Evolutionary conservation across 2,888 invertebrate genomes (phyloP), one percentile per base, ranked within the genome.

Genomic region (Eupithecia subumbrata): DNA sequence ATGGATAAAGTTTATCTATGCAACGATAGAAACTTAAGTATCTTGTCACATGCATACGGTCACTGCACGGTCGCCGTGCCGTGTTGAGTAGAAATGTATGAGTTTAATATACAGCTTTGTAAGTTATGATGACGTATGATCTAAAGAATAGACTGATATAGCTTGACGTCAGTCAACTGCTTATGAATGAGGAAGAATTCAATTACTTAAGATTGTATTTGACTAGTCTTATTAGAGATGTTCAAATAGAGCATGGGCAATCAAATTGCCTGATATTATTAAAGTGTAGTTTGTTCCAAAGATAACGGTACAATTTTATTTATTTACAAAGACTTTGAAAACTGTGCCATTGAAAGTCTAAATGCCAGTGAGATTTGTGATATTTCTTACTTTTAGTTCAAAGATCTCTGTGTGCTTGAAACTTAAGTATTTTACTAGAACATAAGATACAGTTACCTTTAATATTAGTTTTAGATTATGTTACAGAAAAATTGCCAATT

Each of bases 391-490:
- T 66, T 56, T 56, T 69, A 73, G 71, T 72, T 34, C 18, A 69
- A 71, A 45, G 77, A 78, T 78, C 75, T 78, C 74, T 66, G 74
- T 74, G 73, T 76, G 74, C 73, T 76, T 77, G n/a, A 60, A 78
- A 74, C 60, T 71, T 72, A 66, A n/a, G 34, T 64, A 64, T 34
- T 64, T 56, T 64, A 64, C 8, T 64, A 64, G 30, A 7, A 34
- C 64, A 34, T 34, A 64, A 34, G 34, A 18, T 18, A 34, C 18
- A 30, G 25, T 63, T 63, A 16, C 30, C 63, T 30, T 8, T 16
- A 64, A 18, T 18, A 18, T 64, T 64, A 64, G 2, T 18, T 64
- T 22, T 64, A 34, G 18, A 34, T 64, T 18, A 34, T 34, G 64
- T 5, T 3, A 60, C 60, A 60, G 14, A 60, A 60, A 14, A 14